Conservation (phyloP, 2,888 invertebrate species). For the Ferrisia virgata region DNA sequence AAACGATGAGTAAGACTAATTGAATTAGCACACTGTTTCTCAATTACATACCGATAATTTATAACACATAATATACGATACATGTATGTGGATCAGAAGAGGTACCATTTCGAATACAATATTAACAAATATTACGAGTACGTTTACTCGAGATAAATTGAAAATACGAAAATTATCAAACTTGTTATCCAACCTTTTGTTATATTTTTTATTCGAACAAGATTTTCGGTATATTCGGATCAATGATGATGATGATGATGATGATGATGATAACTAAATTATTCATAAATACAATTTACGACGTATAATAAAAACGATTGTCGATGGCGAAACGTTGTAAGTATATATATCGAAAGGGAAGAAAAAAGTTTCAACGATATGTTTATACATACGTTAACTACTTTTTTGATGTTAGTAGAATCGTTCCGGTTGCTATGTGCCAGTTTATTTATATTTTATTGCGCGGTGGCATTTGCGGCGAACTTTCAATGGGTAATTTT, state of each 20-base stretch:
- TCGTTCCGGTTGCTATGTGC: background rate
- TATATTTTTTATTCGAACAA: background rate
- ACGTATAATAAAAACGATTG: background rate
- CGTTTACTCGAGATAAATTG: background rate
- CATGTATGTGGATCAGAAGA: too few relatives aligned
- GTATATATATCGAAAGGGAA: background rate
- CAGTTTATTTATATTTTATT: background rate
- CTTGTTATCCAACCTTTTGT: background rate
- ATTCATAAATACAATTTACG: background rate
- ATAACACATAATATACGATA: background rate
- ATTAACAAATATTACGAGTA: background rate
- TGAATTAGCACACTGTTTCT: background rate
- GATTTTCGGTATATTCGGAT: background rate
- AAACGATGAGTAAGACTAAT: background rate
- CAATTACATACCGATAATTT: background rate
- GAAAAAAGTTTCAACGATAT: background rate
- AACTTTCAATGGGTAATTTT: background rate
- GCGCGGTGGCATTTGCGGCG: background rate
- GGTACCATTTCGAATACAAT: background rate
- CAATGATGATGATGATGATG: background rate
- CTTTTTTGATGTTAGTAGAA: background rate
- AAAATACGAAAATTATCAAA: background rate
- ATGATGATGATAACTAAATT: background rate
- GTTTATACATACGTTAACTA: background rate
- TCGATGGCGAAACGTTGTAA: background rate